Evolutionary conservation across 2,797 vertebrate genomes (phyloP), one percentile per base, ranked within the genome.

Genomic region (Jordanella pulchra): DNA sequence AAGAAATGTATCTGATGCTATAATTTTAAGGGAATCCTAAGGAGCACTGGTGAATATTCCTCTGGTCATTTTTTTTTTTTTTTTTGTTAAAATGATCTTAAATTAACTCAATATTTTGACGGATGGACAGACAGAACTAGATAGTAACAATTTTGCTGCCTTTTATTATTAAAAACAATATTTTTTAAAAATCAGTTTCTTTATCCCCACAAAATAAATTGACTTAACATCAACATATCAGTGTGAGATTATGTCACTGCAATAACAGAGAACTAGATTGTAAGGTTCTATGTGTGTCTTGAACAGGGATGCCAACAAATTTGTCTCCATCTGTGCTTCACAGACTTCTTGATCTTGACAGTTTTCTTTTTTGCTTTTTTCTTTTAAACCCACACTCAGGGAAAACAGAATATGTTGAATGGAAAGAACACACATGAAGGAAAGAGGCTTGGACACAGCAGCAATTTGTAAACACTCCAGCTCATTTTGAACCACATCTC

Each of bases 401-500:
- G 51, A 79, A 76, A 54, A 60, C 45, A 64, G 58, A 67, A 27
- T 12, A 65, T 4, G 3, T 61, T 25, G 15, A 64, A 65, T 48
- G 5, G 48, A 28, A 61, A 68, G 67, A 4, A 0, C 35, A 65
- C 32, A 42, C 51, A 64, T 1, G 3, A 72, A 53, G 47, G 47
- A 53, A 32, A 58, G 70, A 66, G 56, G 71, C 67, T 44, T 72
- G 69, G 77, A 78, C 60, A 53, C 39, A 67, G 71, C 23, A 21
- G 67, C 77, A 61, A 65, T 51, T 69, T 89, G 84, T 82, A 85
- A 85, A 54, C 27, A 47, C 6, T 87, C 78, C 70, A 67, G 30
- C 50, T 72, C 50, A 60, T 77, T 69, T 80, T 86, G 74, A 88
- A 87, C 18, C 69, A 23, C 61, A 58, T 82, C 79, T 77, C 83